Percentiles rank a stretch among this genome's conserved stretches.
Conservation (phyloP, 2,888 invertebrate genomes). For the Metallyticus violacea region DNA sequence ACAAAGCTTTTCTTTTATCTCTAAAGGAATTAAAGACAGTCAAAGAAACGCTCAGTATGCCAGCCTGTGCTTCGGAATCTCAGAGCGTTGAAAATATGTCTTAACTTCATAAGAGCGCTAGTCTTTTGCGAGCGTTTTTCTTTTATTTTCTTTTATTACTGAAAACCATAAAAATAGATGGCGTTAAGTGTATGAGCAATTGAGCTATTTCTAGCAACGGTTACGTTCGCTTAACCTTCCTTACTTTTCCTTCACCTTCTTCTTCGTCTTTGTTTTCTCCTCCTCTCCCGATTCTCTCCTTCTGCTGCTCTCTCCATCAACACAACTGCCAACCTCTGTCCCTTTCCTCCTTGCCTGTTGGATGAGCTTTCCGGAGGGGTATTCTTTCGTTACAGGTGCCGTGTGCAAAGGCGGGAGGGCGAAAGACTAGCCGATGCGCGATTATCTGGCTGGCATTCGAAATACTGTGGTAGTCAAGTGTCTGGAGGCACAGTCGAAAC, state of each 20-base stretch:
- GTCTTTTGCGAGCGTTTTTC: background rate
- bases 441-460: constrained; percentile 55
- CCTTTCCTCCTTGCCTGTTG: background rate
- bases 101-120: background rate
- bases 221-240: background rate
- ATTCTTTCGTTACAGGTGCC: no score
- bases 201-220: constrained; percentile 3
- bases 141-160: background rate
- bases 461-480: constrained; percentile 57
- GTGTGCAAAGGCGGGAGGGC: constrained; percentile 56
- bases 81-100: no score
- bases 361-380: background rate
- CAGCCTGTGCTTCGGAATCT: no score
- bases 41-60: no score
- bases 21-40: no score
- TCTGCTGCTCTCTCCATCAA: background rate
- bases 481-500: constrained; percentile 44
- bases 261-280: background rate
- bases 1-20: no score
- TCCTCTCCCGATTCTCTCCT: background rate
- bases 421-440: constrained; percentile 57
- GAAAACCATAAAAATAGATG: constrained; percentile 1
- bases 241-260: background rate
- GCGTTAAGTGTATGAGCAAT: background rate
- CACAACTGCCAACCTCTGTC: background rate